Evolutionary conservation across 1,140 invertebrate genomes (phyloP), one percentile per base, ranked within the genome.

Genomic region (Drosophila bifasciata): DNA sequence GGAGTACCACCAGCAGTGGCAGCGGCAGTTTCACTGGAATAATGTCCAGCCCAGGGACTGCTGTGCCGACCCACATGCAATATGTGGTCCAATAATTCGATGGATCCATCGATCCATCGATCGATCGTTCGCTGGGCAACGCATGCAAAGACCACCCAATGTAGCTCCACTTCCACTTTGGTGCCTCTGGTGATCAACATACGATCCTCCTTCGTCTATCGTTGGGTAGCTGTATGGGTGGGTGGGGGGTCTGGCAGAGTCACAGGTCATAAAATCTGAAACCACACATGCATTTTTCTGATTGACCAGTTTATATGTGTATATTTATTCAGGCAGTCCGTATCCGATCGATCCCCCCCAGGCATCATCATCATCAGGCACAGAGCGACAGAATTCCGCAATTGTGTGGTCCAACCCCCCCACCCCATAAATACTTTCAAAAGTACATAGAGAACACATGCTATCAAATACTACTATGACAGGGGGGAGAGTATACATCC

Each of bases 251-350:
- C n/a, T n/a, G n/a, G n/a, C n/a, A n/a, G n/a, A 57, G 39, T 68
- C 67, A 69, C 52, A 58, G 67, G 67, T 70, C 75, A 73, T 81
- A 81, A 83, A 83, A 72, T 52, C 59, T 1, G 52, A 49, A 80
- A 81, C 78, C 78, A 56, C 78, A 56, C 77, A 72, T 79, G 52
- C 73, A 67, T 46, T 73, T 46, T 73, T 80, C 36, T 64, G 52
- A 81, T 83, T 81, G 78, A 83, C 78, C 79, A 77, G 43, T 70
- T 49, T 70, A 44, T 63, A 39, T 50, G 25, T 75, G 70, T 75
- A 71, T 80, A 80, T 80, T 80, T 80, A 73, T 80, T 77, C 59
- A 83, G 63, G 28, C 73, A 64, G 53, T 69, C 64, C 59, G 28
- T n/a, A 63, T 43, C 15, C 13, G 40, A 43, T n/a, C n/a, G n/a